Conservation (phyloP, 2,797 vertebrate genomes). For the Epinephelus coioides region DNA sequence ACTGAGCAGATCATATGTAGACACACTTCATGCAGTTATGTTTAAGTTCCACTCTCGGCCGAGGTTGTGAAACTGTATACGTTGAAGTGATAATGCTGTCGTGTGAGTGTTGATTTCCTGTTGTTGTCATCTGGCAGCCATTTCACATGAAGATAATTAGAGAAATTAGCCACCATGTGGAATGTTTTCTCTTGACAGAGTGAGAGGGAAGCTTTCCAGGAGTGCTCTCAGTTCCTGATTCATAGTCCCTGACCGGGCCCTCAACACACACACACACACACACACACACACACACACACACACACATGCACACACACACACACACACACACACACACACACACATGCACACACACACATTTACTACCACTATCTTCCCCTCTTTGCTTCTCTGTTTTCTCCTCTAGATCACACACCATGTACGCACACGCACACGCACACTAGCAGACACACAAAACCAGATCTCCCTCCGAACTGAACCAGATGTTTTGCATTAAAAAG, state of each 20-base stretch:
- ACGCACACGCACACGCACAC: conserved; percentile 40
- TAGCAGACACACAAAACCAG: conserved; percentile 37
- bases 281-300: conserved; percentile 3
- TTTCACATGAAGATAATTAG: conserved; percentile 88
- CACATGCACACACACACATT: conserved; percentile 14
- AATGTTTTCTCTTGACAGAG: conserved; percentile 79
- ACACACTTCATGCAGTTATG: conserved; percentile 8
- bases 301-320: conserved; percentile 21
- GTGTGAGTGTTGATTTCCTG: conserved; percentile 81
- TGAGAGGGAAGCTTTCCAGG: conserved; percentile 80
- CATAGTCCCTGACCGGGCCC: conserved; percentile 45
- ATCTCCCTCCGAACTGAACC: conserved; percentile 47
- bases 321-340: conserved; percentile 13
- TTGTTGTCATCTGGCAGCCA: conserved; percentile 84
- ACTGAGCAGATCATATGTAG: background rate
- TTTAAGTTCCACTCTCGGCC: conserved; percentile 5
- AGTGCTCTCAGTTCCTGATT: conserved; percentile 72
- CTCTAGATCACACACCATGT: conserved; percentile 53
- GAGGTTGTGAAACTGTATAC: conserved; percentile 45
- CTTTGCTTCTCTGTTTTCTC: conserved; percentile 26
- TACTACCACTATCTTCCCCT: conserved; percentile 55
- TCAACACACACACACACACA: conserved; percentile 20
- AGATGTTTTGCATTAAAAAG: conserved; percentile 76
- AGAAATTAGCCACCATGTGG: conserved; percentile 88
- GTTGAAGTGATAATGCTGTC: conserved; percentile 64